Evolutionary conservation across 1,140 invertebrate genomes (phyloP).

Genomic region (Trachelipus rathkii): DNA sequence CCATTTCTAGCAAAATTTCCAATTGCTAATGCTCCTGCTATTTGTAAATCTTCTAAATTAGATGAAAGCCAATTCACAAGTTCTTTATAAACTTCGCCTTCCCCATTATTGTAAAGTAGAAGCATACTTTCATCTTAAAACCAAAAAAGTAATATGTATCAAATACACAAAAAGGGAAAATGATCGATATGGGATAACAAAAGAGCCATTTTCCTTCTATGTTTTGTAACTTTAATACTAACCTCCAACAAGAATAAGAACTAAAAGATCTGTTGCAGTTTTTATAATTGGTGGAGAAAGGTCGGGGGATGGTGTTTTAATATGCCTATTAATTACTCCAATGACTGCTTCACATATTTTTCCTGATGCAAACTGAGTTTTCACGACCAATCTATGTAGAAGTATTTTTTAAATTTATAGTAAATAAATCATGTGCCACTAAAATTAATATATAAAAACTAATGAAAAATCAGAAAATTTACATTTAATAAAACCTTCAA

Average conservation of each 20-base stretch:
- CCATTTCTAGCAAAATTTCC: conserved; percentile 81
- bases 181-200: no score
- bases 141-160: no score
- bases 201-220: no score
- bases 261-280: conserved; percentile 76
- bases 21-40: conserved; percentile 74
- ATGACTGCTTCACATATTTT: conserved; percentile 70
- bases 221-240: no score
- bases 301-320: conserved; percentile 58
- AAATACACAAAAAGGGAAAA: no score
- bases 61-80: conserved; percentile 73
- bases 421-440: no score
- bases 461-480: no score
- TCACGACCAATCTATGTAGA: no score
- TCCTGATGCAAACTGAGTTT: conserved; percentile 67
- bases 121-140: conserved; percentile 79
- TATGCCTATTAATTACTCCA: conserved; percentile 67
- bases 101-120: conserved; percentile 65
- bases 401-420: no score
- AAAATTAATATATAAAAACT: no score
- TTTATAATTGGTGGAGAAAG: conserved; percentile 71
- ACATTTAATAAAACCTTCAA: no score
- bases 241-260: conserved; percentile 79
- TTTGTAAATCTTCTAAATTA: conserved; percentile 66
- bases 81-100: conserved; percentile 66